These are phyloP conservation scores for Apeltes quadracus DNA, from an alignment of 2,113 vertebrate species.

Conservation along the genomic window DNA sequence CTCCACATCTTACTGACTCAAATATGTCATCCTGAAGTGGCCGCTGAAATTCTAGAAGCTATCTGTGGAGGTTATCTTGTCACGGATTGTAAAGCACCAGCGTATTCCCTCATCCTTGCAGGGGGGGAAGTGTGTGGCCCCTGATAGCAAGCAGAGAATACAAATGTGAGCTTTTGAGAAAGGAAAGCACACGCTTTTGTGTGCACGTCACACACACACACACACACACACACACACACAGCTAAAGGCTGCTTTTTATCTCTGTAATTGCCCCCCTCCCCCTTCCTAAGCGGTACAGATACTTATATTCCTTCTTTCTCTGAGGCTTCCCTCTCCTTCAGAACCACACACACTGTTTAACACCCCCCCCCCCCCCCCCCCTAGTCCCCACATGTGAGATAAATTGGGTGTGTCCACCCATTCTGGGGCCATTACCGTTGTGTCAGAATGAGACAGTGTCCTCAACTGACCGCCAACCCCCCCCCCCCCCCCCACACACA, in stretches of 20 bases:
- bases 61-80: slow-evolving; percentile 53
- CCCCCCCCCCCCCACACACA: too few species aligned
- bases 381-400: slow-evolving; percentile 2
- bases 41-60: slow-evolving; percentile 46
- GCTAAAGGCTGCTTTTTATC: slow-evolving; percentile 60
- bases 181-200: slow-evolving; percentile 13
- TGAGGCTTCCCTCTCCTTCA: not conserved
- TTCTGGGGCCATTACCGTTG: slow-evolving; percentile 17
- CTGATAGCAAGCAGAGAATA: slow-evolving; percentile 48
- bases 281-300: not conserved
- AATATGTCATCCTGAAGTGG: slow-evolving; percentile 43
- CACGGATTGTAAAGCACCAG: slow-evolving; percentile 42
- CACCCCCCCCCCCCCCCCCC: not conserved
- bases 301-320: slow-evolving; percentile 15
- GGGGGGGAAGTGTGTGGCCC: slow-evolving; percentile 24
- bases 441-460: slow-evolving; percentile 40
- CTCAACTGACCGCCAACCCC: slow-evolving; percentile 42
- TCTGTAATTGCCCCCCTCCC: slow-evolving; percentile 61
- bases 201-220: not conserved
- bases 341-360: not conserved
- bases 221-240: not conserved
- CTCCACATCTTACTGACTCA: slow-evolving; percentile 23
- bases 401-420: slow-evolving; percentile 29
- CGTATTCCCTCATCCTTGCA: not conserved
- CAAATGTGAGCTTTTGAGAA: slow-evolving; percentile 43